Conservation (phyloP, 2,888 invertebrate species). For the Tipula helvola region DNA sequence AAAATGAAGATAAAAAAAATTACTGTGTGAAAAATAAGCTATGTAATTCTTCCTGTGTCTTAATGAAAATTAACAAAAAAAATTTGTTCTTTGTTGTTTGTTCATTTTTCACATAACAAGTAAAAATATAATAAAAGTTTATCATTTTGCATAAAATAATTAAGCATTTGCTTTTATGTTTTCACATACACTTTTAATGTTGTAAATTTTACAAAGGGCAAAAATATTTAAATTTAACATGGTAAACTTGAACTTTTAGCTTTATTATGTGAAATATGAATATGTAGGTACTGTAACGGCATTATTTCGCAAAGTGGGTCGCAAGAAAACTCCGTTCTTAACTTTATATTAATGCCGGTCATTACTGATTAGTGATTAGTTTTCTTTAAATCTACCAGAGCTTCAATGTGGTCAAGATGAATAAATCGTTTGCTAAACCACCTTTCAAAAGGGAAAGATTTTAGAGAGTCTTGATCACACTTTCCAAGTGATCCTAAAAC, state of each 20-base stretch:
- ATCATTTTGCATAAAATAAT: slow-evolving; percentile 4
- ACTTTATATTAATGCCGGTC: too few relatives aligned
- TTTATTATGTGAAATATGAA: not conserved
- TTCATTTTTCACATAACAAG: not conserved
- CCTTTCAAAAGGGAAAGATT: too few relatives aligned
- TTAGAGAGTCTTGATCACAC: too few relatives aligned
- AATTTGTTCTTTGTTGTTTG: not conserved
- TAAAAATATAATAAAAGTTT: not conserved
- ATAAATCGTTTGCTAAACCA: too few relatives aligned
- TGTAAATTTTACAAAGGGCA: not conserved
- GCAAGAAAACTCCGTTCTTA: too few relatives aligned
- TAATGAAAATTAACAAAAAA: not conserved
- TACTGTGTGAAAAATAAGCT: slow-evolving; percentile 4
- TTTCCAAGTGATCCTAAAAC: too few relatives aligned
- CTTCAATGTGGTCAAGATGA: too few relatives aligned
- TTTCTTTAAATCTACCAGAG: too few relatives aligned
- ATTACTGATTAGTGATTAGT: too few relatives aligned
- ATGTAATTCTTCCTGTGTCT: not conserved
- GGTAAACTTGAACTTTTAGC: not conserved
- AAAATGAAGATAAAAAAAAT: not conserved
- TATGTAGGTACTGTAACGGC: not conserved
- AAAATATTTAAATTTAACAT: not conserved
- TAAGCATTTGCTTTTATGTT: not conserved
- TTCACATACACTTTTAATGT: not conserved
- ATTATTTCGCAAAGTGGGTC: too few relatives aligned